phyloP scores from a whole-genome alignment of 1,140 invertebrate genomes.

The Hirudo medicinalis region DNA sequence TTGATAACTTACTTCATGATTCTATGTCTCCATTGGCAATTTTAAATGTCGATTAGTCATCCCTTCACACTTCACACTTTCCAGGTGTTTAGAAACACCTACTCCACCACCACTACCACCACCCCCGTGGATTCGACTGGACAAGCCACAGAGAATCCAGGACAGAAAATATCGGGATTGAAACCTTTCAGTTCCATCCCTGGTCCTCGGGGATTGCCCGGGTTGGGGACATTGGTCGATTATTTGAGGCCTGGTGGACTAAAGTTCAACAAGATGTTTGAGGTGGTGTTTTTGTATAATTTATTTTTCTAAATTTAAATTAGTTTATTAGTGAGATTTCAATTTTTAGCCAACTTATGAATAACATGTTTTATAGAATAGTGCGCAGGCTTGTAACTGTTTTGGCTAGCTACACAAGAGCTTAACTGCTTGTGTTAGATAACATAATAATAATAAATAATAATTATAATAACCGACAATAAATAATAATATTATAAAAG shows the following conservation, averaged over 20 bases:
- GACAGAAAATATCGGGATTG: constrained; percentile 6
- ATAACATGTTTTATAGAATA: too few relatives aligned
- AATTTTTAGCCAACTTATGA: background rate
- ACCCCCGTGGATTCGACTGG: background rate
- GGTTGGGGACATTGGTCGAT: constrained; percentile 36
- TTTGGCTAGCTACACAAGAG: too few relatives aligned
- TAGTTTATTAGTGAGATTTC: background rate
- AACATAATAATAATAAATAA: too few relatives aligned
- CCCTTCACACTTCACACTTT: background rate
- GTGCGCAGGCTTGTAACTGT: too few relatives aligned
- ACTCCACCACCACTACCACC: background rate
- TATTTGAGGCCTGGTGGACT: constrained; percentile 38
- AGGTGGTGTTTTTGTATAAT: constrained; percentile 27
- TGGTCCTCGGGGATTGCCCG: constrained; percentile 36
- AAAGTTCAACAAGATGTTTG: constrained; percentile 37
- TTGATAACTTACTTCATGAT: background rate
- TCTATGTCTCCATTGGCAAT: background rate
- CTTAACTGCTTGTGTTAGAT: background rate
- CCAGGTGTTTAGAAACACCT: background rate
- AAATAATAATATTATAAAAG: too few relatives aligned
- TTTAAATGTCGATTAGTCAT: background rate
- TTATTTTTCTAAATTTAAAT: constrained; percentile 10
- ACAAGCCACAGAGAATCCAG: background rate
- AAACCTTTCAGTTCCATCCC: constrained; percentile 33
- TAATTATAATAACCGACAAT: too few relatives aligned